phyloP scores from a whole-genome alignment of 2,888 invertebrate genomes.

The Cylloceria caligata region DNA sequence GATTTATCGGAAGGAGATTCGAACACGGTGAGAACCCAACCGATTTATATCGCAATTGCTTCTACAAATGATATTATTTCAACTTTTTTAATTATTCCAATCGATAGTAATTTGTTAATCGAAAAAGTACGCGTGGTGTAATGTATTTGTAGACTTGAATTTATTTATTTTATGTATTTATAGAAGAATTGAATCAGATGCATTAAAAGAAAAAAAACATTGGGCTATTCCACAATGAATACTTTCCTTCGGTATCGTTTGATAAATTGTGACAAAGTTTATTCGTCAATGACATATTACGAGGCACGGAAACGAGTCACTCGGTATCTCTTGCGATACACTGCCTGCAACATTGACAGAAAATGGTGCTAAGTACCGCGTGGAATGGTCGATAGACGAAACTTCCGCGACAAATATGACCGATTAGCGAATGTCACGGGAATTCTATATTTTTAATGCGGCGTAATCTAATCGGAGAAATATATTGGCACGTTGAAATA shows the following conservation, averaged over 20 bases:
- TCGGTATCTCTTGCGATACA: conserved; percentile 7
- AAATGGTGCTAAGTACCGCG: background rate
- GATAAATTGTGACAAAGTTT: background rate
- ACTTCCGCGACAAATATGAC: conserved; percentile 9
- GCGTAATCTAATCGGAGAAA: conserved; percentile 78
- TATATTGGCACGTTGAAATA: conserved; percentile 70
- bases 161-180: too few species aligned
- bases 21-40: conserved; percentile 79
- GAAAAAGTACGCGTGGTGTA: too few species aligned
- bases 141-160: too few species aligned
- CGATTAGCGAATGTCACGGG: conserved; percentile 61
- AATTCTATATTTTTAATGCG: conserved; percentile 71
- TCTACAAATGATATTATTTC: background rate
- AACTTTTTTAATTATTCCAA: too few species aligned
- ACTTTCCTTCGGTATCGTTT: background rate
- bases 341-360: background rate
- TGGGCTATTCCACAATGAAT: background rate
- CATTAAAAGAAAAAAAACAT: background rate
- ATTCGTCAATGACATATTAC: conserved; percentile 5
- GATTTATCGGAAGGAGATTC: conserved; percentile 81
- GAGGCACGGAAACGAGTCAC: background rate
- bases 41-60: background rate
- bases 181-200: too few species aligned
- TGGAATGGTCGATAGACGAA: background rate
- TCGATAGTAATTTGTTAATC: too few species aligned